A percentile compares a stretch with the other conserved stretches of the same genome.
These are phyloP conservation scores for Cyanoderma ruficeps DNA, from an alignment of 2,113 vertebrate species.

Conservation along the genomic window DNA sequence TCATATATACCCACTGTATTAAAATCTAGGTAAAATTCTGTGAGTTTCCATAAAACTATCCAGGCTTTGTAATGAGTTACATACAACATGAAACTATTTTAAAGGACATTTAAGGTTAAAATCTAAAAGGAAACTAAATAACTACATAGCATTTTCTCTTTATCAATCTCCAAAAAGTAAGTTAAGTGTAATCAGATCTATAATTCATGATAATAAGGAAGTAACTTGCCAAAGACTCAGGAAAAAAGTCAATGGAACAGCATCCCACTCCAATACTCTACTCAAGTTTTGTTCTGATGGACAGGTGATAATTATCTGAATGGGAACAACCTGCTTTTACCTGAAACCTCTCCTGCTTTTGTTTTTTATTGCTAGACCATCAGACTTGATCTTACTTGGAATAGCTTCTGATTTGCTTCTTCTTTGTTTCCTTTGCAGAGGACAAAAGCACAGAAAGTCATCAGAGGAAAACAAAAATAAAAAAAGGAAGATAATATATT, in stretches of 20 bases:
- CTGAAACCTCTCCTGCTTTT: background rate
- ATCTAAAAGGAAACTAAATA: background rate
- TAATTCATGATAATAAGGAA: background rate
- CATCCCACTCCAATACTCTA: background rate
- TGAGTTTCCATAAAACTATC: background rate
- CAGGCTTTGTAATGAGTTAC: background rate
- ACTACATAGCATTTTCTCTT: background rate
- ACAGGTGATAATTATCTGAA: background rate
- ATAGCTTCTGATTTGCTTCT: background rate
- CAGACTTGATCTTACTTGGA: background rate
- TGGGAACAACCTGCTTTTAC: background rate
- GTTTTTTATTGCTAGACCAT: background rate
- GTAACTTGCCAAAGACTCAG: background rate
- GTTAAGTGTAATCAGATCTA: background rate
- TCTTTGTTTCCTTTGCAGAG: background rate
- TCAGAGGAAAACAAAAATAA: background rate
- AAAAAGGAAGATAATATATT: background rate
- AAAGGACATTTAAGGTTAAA: background rate
- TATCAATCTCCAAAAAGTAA: background rate
- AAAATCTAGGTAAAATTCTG: background rate
- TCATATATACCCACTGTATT: background rate
- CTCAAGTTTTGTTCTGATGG: background rate
- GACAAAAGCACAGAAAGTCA: background rate
- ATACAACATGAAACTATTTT: background rate
- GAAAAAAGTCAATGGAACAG: background rate